These are phyloP conservation scores for Halichoeres trimaculatus DNA, from an alignment of 2,113 vertebrate species.

Conservation along the genomic window DNA sequence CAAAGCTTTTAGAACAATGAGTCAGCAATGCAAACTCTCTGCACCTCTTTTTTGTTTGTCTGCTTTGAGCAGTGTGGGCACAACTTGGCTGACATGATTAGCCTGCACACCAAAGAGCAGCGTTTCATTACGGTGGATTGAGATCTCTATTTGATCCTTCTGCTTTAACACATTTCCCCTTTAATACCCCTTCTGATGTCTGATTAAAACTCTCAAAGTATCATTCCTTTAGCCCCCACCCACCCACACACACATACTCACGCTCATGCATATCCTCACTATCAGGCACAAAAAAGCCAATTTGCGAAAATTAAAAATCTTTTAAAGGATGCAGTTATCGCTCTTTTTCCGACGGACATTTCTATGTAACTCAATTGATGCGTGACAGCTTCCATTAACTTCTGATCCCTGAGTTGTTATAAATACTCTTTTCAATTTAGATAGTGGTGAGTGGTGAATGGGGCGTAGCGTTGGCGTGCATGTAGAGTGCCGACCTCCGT, in stretches of 20 bases:
- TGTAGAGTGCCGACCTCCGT: conserved; percentile 49
- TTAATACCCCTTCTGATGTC: conserved; percentile 74
- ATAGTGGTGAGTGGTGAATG: conserved; percentile 66
- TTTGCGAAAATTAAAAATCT: conserved; percentile 77
- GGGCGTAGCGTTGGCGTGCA: conserved; percentile 30
- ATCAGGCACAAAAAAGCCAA: conserved; percentile 66
- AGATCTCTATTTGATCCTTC: conserved; percentile 70
- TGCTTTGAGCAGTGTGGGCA: conserved; percentile 15
- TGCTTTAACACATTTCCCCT: conserved; percentile 57
- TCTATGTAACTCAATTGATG: conserved; percentile 79
- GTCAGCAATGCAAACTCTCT: conserved; percentile 8
- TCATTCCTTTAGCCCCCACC: conserved; percentile 31
- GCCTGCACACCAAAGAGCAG: conserved; percentile 29
- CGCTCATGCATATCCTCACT: conserved; percentile 18
- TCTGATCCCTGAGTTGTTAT: conserved; percentile 74
- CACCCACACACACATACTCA: conserved; percentile 4
- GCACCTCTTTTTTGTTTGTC: conserved; percentile 16
- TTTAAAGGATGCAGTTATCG: conserved; percentile 75
- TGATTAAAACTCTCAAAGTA: conserved; percentile 64
- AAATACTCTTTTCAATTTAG: conserved; percentile 82
- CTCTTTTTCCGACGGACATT: conserved; percentile 57
- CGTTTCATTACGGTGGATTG: conserved; percentile 63
- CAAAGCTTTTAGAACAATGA: conserved; percentile 6
- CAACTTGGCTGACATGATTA: conserved; percentile 50
- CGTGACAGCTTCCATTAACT: conserved; percentile 78